These are phyloP conservation scores for Odontamblyopus lacepedii DNA, from an alignment of 2,797 vertebrate genomes.

Conservation along the genomic window DNA sequence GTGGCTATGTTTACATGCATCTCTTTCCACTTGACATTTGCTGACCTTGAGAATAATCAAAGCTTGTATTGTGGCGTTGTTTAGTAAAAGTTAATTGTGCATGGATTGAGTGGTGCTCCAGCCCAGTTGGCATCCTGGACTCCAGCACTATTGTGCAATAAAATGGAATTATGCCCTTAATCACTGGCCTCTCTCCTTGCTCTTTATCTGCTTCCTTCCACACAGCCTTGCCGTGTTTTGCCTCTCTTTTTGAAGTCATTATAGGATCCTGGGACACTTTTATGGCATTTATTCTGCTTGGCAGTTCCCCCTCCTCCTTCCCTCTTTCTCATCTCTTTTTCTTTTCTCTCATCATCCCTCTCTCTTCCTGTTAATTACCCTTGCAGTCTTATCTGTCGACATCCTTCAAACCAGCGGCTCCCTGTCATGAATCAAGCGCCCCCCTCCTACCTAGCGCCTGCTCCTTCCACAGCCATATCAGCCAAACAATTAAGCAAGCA, in stretches of 20 bases:
- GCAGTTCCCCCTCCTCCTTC: slow-evolving; percentile 30
- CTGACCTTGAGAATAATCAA: slow-evolving; percentile 41
- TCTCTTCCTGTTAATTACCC: slow-evolving; percentile 72
- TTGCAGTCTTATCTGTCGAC: slow-evolving; percentile 70
- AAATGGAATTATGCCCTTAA: slow-evolving; percentile 59
- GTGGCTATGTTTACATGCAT: background rate
- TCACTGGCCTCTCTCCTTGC: slow-evolving; percentile 45
- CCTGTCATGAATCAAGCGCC: slow-evolving; percentile 69
- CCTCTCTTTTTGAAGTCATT: slow-evolving; percentile 58
- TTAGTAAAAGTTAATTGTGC: slow-evolving; percentile 44
- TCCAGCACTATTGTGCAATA: slow-evolving; percentile 46
- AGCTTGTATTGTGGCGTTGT: slow-evolving; percentile 22
- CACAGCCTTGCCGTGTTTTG: slow-evolving; percentile 34
- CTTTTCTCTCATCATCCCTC: slow-evolving; percentile 47
- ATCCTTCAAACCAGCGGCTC: slow-evolving; percentile 65
- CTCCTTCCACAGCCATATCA: slow-evolving; percentile 41
- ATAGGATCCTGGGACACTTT: slow-evolving; percentile 59
- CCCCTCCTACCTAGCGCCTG: slow-evolving; percentile 26
- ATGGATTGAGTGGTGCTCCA: slow-evolving; percentile 14
- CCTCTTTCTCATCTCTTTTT: slow-evolving; percentile 22
- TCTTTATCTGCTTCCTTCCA: slow-evolving; percentile 62
- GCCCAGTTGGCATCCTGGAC: slow-evolving; percentile 34
- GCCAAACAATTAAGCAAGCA: slow-evolving; percentile 61
- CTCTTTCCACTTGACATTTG: slow-evolving; percentile 15
- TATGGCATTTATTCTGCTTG: slow-evolving; percentile 68